Evolutionary conservation across 2,888 invertebrate genomes (phyloP), one percentile per base, ranked within the genome.

Genomic region (Machimus atricapillus): DNA sequence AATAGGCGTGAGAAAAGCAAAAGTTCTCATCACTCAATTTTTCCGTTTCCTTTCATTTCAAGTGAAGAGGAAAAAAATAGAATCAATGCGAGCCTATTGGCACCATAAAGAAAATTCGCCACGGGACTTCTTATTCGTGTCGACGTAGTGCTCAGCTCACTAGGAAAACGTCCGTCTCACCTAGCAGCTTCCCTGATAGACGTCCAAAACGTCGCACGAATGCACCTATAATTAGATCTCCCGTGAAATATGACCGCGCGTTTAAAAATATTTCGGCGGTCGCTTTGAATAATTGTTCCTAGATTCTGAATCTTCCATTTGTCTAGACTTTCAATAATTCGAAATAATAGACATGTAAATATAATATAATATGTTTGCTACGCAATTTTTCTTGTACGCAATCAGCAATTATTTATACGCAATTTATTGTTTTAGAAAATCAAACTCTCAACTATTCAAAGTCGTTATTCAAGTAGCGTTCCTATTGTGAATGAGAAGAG

Each of bases 121-220:
- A 0, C 12, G 23, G 19, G 5, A 23, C 40, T 77, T 58, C 3
- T 31, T 34, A 31, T 9, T 2, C 12, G 40, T n/a, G 37, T 12
- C 14, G 37, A 19, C 12, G 9, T 40, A n/a, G 77, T 40, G 77
- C 37, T 37, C 77, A 37, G 77, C 37, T 37, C 77, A 66, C 66
- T 34, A 27, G 27, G 43, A 23, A 79, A 43, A 40, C 43, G 43
- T 14, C 14, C 46, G 43, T 43, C 34, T 31, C 76, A 78, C 78
- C 40, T 43, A 14, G 40, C 19, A 78, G 23, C 40, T 78, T 78
- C 78, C 78, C 78, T 43, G 78, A 78, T 78, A 43, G 43, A 19
- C 40, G 40, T 78, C 78, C 78, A 78, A 78, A 19, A 78, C 34
- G 46, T 78, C 78, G 78, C 78, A 46, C 78, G 78, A 78, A 78